Conservation (phyloP, 2,797 vertebrate genomes). For the Todus mexicanus region DNA sequence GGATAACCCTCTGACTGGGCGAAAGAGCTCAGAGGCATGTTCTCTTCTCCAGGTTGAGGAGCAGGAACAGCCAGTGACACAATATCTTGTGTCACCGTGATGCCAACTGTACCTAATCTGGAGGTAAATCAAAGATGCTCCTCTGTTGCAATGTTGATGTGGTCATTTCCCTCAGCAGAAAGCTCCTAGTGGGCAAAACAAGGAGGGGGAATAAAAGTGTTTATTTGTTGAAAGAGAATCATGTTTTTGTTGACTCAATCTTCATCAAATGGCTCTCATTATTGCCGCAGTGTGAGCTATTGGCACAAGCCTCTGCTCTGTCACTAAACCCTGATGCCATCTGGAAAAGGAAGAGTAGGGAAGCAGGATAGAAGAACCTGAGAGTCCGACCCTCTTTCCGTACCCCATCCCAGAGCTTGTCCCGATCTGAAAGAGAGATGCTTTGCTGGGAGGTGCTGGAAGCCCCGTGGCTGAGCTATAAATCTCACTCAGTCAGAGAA, state of each 20-base stretch:
- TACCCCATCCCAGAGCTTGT: neutral
- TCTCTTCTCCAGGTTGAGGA: neutral
- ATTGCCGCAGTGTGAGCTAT: neutral
- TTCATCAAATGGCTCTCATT: neutral
- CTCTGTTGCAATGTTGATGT: neutral
- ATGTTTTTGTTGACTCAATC: constrained; percentile 22
- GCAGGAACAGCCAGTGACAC: neutral
- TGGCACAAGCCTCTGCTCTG: neutral
- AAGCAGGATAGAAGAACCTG: neutral
- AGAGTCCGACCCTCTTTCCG: neutral
- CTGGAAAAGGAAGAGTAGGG: neutral
- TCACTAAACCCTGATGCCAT: neutral
- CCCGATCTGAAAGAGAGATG: neutral
- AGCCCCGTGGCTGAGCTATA: constrained; percentile 53
- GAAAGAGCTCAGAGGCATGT: neutral
- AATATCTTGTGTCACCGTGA: fast-evolving
- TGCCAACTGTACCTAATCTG: neutral
- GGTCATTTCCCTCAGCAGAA: neutral
- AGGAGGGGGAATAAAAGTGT: neutral
- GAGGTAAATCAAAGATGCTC: neutral
- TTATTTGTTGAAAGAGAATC: constrained; percentile 16
- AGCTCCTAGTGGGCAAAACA: neutral
- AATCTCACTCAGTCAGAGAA: constrained; percentile 59
- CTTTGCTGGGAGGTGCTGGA: neutral
- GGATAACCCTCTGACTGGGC: neutral